These are phyloP conservation scores for Macrosiphum euphorbiae DNA, from an alignment of 2,888 invertebrate genomes.

Conservation along the genomic window DNA sequence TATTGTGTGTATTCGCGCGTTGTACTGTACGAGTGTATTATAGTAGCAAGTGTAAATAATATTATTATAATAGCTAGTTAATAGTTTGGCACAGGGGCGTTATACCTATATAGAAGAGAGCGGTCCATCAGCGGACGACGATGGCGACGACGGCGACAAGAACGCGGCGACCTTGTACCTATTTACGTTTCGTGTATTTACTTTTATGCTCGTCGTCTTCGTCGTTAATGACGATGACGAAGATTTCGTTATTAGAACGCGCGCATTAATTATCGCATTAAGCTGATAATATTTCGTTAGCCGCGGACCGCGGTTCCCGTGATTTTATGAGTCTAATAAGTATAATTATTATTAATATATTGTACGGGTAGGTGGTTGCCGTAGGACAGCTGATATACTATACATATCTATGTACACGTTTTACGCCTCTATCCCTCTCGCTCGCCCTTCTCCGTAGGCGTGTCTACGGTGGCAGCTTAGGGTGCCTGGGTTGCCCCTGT, in stretches of 20 bases:
- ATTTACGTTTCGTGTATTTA: constrained; percentile 46
- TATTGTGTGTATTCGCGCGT: not conserved
- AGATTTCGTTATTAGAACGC: constrained; percentile 54
- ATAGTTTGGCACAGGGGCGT: constrained; percentile 8
- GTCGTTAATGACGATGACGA: constrained; percentile 44
- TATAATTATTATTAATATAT: not conserved
- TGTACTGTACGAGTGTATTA: not conserved
- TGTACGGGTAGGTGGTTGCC: not conserved
- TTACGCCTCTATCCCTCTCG: not conserved
- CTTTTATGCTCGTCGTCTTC: constrained; percentile 36
- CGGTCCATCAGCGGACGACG: constrained; percentile 12
- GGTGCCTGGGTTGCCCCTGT: too few relatives aligned
- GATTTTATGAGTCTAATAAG: not conserved
- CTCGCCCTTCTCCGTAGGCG: too few relatives aligned
- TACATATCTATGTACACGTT: too few relatives aligned
- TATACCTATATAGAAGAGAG: not conserved
- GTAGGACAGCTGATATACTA: not conserved
- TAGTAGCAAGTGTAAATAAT: not conserved
- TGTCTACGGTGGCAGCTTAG: too few relatives aligned
- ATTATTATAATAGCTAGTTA: not conserved
- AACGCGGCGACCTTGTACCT: constrained; percentile 55
- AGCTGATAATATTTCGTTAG: constrained; percentile 41
- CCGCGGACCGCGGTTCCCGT: not conserved
- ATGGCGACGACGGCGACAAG: not conserved
- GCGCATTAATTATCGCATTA: constrained; percentile 40